phyloP scores from a whole-genome alignment of 2,113 vertebrate species.

The Scomber colias region DNA sequence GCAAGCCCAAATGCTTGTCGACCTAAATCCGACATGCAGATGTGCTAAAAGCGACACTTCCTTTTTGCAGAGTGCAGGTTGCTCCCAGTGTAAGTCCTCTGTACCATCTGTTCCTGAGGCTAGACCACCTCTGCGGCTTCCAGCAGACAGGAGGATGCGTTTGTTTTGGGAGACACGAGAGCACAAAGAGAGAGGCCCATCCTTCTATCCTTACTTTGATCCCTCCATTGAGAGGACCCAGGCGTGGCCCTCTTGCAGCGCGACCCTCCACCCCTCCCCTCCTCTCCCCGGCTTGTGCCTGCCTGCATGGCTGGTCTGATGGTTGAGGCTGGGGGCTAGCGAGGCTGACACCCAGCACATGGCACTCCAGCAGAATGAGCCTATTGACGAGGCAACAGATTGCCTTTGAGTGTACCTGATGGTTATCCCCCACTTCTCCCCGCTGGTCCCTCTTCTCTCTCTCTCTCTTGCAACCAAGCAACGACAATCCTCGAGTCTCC shows the following conservation, averaged over 20 bases:
- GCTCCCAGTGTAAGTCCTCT: slow-evolving; percentile 49
- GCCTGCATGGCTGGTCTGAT: slow-evolving; percentile 47
- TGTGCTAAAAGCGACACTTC: slow-evolving; percentile 22
- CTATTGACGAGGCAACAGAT: slow-evolving; percentile 82
- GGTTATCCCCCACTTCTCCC: slow-evolving; percentile 63
- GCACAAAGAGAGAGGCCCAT: slow-evolving; percentile 78
- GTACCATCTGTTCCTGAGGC: slow-evolving; percentile 73
- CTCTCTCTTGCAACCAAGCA: slow-evolving; percentile 61
- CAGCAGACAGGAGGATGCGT: slow-evolving; percentile 71
- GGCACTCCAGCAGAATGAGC: slow-evolving; percentile 79
- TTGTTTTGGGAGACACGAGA: slow-evolving; percentile 78
- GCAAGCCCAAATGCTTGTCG: background rate
- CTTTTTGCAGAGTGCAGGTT: slow-evolving; percentile 45
- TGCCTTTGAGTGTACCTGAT: slow-evolving; percentile 82
- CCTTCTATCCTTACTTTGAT: slow-evolving; percentile 74
- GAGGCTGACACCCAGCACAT: slow-evolving; percentile 52
- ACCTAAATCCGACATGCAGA: slow-evolving; percentile 24
- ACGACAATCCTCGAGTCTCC: slow-evolving; percentile 75
- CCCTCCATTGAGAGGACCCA: slow-evolving; percentile 73
- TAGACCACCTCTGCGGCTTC: slow-evolving; percentile 54
- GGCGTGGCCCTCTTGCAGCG: slow-evolving; percentile 45
- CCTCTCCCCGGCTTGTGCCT: slow-evolving; percentile 39
- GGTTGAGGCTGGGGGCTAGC: slow-evolving; percentile 32
- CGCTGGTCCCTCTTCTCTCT: slow-evolving; percentile 15
- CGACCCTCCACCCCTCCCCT: background rate